A percentile compares a stretch with the other conserved stretches of the same genome.
These are phyloP conservation scores for Amazona vittata DNA, from an alignment of 2,113 vertebrate species.

Conservation along the genomic window DNA sequence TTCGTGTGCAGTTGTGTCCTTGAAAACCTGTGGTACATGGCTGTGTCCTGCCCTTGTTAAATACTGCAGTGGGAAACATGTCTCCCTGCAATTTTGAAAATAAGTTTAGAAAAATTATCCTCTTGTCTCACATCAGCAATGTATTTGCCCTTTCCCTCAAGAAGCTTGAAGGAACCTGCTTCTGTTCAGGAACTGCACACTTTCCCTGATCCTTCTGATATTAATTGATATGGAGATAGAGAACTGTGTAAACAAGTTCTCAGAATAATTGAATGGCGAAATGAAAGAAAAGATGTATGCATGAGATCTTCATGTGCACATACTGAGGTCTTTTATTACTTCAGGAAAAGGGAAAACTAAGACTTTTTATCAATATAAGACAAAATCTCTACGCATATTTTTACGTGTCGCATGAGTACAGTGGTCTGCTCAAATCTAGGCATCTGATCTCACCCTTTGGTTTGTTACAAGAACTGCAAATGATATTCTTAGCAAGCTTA, in stretches of 20 bases:
- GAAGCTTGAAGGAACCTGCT: neutral
- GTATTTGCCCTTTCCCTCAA: neutral
- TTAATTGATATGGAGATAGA: neutral
- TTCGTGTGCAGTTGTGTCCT: neutral
- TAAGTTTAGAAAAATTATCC: neutral
- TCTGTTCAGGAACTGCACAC: neutral
- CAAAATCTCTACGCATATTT: too few species aligned
- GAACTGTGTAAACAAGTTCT: neutral
- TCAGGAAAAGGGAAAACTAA: too few species aligned
- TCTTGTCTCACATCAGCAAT: neutral
- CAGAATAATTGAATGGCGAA: neutral
- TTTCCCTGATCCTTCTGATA: neutral
- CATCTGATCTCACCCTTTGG: neutral
- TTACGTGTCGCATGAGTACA: accelerated
- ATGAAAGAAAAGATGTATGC: neutral
- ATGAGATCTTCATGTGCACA: neutral
- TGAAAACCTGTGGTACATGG: neutral
- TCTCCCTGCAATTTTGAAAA: neutral
- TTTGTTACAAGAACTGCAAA: neutral
- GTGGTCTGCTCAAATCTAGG: neutral
- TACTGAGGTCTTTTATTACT: too few species aligned
- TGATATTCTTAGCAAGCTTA: neutral
- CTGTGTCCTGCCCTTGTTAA: neutral
- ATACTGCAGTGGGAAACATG: neutral
- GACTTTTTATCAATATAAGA: too few species aligned